Conservation (phyloP, 2,797 vertebrate genomes). For the Hozukius guyotensis region DNA sequence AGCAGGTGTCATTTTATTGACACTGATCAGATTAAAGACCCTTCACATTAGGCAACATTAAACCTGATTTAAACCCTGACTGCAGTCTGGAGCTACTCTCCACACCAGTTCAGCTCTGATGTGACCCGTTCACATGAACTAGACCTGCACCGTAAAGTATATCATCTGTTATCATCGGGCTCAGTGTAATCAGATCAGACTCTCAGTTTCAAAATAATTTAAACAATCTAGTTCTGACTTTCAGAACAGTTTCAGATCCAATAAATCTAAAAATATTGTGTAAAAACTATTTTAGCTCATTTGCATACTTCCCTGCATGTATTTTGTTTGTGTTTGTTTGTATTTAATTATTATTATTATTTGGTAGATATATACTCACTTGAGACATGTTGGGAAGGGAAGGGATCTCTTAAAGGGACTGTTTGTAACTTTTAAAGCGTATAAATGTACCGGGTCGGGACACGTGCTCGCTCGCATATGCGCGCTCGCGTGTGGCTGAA, state of each 20-base stretch:
- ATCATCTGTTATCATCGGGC: neutral
- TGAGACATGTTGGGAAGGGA: too few relatives aligned
- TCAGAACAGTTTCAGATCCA: neutral
- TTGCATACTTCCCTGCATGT: neutral
- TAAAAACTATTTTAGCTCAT: neutral
- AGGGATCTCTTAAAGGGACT: too few relatives aligned
- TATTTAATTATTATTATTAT: too few relatives aligned
- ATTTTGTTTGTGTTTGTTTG: neutral
- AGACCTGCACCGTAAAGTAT: neutral
- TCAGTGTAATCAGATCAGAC: neutral
- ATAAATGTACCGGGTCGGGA: too few relatives aligned
- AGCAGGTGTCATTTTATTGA: conserved; percentile 7
- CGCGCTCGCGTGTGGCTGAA: too few relatives aligned
- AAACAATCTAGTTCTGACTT: neutral
- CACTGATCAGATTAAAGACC: conserved; percentile 39
- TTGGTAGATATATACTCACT: too few relatives aligned
- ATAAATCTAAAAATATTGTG: neutral
- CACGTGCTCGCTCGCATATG: too few relatives aligned
- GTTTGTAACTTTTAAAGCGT: too few relatives aligned
- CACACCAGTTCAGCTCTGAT: neutral
- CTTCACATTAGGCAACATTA: conserved; percentile 17
- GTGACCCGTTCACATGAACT: neutral
- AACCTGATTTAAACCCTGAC: conserved; percentile 16
- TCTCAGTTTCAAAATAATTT: neutral
- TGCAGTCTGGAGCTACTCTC: neutral